Percentiles rank a stretch among this genome's conserved stretches.
Evolutionary conservation across 2,113 vertebrate species (phyloP).

Genomic region (Malurus alboscapulatus): DNA sequence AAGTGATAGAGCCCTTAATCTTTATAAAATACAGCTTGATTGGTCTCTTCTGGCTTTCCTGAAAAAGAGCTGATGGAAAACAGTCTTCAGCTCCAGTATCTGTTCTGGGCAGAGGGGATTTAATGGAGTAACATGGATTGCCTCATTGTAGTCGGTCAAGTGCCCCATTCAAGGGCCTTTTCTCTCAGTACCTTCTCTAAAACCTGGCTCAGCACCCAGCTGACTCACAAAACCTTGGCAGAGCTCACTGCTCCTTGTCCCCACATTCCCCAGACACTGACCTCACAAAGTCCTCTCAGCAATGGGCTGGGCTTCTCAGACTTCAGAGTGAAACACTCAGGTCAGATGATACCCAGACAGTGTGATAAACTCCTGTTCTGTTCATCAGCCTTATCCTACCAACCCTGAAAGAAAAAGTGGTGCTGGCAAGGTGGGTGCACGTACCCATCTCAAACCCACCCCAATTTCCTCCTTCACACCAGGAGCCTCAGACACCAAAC

Average conservation of each 20-base stretch:
- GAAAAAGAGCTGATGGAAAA: neutral
- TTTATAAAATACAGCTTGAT: neutral
- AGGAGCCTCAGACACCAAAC: neutral
- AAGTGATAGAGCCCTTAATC: accelerated
- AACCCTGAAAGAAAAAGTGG: neutral
- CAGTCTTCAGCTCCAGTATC: neutral
- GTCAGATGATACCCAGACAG: neutral
- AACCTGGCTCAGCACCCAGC: neutral
- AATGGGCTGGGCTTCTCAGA: neutral
- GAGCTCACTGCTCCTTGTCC: neutral
- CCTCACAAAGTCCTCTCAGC: neutral
- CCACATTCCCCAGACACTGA: neutral
- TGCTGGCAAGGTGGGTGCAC: neutral
- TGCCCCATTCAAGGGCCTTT: neutral
- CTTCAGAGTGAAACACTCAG: neutral
- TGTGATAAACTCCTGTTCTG: neutral
- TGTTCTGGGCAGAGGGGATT: neutral
- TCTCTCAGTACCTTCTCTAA: neutral
- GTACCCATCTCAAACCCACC: neutral
- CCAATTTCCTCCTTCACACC: accelerated
- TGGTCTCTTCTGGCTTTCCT: neutral
- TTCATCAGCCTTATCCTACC: neutral
- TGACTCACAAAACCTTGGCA: accelerated
- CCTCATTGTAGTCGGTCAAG: neutral
- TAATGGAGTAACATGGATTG: neutral